Evolutionary conservation across 2,113 vertebrate genomes (phyloP).

Genomic region (Manacus vitellinus): DNA sequence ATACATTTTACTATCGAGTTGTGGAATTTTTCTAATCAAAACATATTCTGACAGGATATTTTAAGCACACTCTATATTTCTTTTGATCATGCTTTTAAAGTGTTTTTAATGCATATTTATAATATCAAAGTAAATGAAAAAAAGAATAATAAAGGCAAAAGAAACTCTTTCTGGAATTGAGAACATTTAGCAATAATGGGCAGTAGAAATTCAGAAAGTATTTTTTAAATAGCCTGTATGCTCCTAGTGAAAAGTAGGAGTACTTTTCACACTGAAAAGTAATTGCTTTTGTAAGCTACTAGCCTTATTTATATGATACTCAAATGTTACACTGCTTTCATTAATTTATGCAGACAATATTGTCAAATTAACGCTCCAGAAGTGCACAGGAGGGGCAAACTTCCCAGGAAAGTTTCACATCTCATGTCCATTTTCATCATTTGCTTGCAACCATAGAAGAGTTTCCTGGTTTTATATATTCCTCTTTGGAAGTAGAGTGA

Average conservation of each 20-base stretch:
- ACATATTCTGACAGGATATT: not conserved
- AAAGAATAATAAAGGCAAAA: not conserved
- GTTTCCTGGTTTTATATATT: not conserved
- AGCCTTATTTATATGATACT: not conserved
- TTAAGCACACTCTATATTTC: not conserved
- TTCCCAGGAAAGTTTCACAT: not conserved
- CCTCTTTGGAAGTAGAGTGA: not conserved
- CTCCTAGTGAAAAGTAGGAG: not conserved
- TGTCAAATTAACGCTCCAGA: not conserved
- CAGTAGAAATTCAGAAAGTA: not conserved
- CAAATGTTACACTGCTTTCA: not conserved
- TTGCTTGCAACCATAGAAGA: not conserved
- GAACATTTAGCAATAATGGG: not conserved
- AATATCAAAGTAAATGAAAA: not conserved
- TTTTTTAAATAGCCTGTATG: not conserved
- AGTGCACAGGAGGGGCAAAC: not conserved
- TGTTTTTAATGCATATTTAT: not conserved
- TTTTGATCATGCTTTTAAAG: not conserved
- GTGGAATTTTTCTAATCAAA: not conserved
- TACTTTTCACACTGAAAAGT: not conserved
- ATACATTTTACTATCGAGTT: not conserved
- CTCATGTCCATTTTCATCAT: not conserved
- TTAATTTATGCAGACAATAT: not conserved
- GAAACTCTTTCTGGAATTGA: not conserved
- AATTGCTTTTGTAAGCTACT: not conserved